These are phyloP conservation scores for Dascillus cervinus DNA, from an alignment of 2,888 invertebrate species.

Conservation along the genomic window DNA sequence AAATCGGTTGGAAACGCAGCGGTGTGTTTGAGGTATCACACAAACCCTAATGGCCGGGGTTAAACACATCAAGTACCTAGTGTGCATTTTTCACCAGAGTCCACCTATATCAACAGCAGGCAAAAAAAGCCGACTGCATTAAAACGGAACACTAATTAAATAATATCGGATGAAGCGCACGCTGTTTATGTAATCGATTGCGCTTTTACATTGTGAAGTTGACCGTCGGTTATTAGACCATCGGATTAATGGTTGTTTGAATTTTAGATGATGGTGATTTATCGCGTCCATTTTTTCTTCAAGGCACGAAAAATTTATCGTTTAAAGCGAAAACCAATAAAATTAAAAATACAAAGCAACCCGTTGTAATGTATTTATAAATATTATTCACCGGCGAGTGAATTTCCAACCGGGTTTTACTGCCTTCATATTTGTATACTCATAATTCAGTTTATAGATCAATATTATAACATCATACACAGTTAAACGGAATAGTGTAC, in stretches of 20 bases:
- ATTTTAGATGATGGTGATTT: too few species aligned
- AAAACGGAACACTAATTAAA: too few species aligned
- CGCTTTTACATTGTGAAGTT: conserved; percentile 17
- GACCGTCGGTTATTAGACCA: conserved; percentile 13
- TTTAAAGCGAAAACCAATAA: too few species aligned
- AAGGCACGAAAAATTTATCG: too few species aligned
- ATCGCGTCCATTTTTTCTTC: too few species aligned
- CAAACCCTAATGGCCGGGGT: conserved; percentile 43
- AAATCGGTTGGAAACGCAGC: conserved; percentile 30
- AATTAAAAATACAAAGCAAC: too few species aligned
- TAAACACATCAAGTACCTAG: conserved; percentile 44
- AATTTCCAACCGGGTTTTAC: too few species aligned
- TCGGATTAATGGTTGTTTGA: conserved; percentile 22
- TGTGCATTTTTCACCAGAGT: conserved; percentile 41
- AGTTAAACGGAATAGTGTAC: conserved; percentile 14
- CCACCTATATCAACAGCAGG: conserved; percentile 28
- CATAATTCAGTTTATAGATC: conserved; percentile 20
- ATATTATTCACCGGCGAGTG: too few species aligned
- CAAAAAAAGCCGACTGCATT: too few species aligned
- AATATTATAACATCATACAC: conserved; percentile 20
- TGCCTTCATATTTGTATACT: too few species aligned
- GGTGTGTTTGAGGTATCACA: conserved; percentile 42
- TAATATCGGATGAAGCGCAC: too few species aligned
- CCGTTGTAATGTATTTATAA: too few species aligned
- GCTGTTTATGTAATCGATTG: conserved; percentile 20